phyloP scores from a whole-genome alignment of 1,140 invertebrate genomes.

The Pantala flavescens region DNA sequence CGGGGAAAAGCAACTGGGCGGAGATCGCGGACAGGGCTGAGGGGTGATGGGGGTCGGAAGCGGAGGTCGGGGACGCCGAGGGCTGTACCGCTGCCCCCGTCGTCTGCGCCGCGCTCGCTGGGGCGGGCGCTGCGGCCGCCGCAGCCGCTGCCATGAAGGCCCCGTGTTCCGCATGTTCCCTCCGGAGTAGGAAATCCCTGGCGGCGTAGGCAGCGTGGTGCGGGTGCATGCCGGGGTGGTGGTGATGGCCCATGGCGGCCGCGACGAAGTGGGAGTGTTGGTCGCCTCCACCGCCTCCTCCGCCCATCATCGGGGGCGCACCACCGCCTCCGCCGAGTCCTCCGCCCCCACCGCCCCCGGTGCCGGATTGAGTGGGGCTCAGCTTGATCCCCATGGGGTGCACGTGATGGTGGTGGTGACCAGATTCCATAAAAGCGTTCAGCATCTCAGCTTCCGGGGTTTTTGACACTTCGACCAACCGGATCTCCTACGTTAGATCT shows the following conservation, averaged over 20 bases:
- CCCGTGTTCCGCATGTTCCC: conserved; percentile 48
- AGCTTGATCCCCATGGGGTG: conserved; percentile 42
- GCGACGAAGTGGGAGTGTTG: conserved; percentile 27
- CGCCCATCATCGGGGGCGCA: conserved; percentile 30
- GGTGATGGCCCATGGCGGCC: conserved; percentile 48
- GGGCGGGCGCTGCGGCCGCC: conserved; percentile 31
- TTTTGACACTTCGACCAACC: background rate
- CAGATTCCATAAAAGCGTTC: conserved; percentile 48
- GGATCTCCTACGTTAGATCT: too few species aligned
- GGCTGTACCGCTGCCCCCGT: conserved; percentile 30
- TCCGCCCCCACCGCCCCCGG: background rate
- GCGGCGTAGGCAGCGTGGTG: conserved; percentile 53
- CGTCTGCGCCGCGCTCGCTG: conserved; percentile 42
- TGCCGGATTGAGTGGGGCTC: conserved; percentile 26
- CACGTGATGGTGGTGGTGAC: conserved; percentile 34
- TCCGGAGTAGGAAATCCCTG: conserved; percentile 60
- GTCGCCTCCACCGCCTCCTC: conserved; percentile 29
- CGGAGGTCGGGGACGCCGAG: conserved; percentile 14
- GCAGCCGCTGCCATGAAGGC: conserved; percentile 26
- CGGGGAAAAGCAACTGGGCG: background rate
- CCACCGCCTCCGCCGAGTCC: conserved; percentile 25
- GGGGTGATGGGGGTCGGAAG: conserved; percentile 30
- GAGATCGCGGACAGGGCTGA: background rate
- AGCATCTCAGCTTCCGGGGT: conserved; percentile 36
- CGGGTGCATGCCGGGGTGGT: conserved; percentile 37